Conservation (phyloP, 2,113 vertebrate genomes). For the Acrocephalus kingi region DNA sequence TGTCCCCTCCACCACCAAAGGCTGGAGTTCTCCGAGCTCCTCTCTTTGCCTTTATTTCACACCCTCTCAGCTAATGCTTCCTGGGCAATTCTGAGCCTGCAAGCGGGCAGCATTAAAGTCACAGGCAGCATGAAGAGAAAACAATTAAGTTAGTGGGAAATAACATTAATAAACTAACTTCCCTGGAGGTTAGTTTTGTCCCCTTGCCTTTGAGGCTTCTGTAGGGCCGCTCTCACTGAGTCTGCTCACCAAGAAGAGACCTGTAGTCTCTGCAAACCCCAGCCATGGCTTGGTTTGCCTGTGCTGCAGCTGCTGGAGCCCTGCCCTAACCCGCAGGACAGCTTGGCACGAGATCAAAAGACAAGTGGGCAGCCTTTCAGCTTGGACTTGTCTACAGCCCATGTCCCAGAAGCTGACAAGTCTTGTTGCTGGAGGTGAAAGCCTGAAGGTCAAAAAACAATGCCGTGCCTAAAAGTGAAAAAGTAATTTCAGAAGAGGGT, state of each 20-base stretch:
- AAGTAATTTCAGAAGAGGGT: neutral
- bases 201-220: neutral
- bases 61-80: neutral
- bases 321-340: neutral
- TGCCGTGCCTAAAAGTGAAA: neutral
- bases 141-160: neutral
- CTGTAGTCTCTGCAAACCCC: neutral
- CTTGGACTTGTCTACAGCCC: neutral
- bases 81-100: neutral
- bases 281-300: fast-evolving
- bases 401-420: neutral
- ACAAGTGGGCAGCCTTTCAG: neutral
- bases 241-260: neutral
- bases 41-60: neutral
- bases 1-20: neutral
- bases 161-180: neutral
- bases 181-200: neutral
- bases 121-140: neutral
- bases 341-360: neutral
- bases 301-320: neutral
- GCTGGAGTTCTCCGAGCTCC: neutral
- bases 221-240: fast-evolving
- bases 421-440: neutral
- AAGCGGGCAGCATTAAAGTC: neutral
- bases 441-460: neutral